Percentiles rank a stretch among this genome's conserved stretches.
Conservation (phyloP, 2,797 vertebrate genomes). For the Etheostoma perlongum region DNA sequence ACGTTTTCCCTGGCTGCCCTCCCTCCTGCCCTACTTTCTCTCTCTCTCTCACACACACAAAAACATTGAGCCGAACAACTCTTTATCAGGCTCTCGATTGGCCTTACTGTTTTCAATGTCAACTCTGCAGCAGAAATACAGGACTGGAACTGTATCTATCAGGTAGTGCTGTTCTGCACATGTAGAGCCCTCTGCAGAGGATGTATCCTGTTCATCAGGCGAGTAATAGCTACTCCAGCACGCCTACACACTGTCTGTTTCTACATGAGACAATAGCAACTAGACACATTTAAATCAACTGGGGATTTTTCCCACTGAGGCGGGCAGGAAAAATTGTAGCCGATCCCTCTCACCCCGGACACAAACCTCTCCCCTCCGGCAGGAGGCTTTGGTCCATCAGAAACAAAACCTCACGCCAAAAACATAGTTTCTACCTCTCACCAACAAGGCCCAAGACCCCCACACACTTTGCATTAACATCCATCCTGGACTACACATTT, state of each 20-base stretch:
- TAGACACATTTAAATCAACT: slow-evolving; percentile 23
- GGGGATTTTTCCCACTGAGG: too few relatives aligned
- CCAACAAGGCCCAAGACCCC: too few relatives aligned
- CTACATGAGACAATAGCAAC: slow-evolving; percentile 54
- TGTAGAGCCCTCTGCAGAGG: slow-evolving; percentile 34
- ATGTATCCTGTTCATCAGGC: slow-evolving; percentile 53
- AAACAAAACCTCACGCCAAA: too few relatives aligned
- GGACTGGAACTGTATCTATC: neutral
- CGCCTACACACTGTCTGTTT: slow-evolving; percentile 65
- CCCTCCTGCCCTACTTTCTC: slow-evolving; percentile 8
- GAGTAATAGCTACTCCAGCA: slow-evolving; percentile 55
- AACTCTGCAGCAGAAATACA: slow-evolving; percentile 5
- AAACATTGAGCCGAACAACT: slow-evolving; percentile 11
- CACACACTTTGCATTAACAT: too few relatives aligned
- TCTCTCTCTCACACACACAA: slow-evolving; percentile 4
- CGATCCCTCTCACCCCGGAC: too few relatives aligned
- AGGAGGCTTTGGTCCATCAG: too few relatives aligned
- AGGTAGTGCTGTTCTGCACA: slow-evolving; percentile 19
- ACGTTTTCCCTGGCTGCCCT: slow-evolving; percentile 45
- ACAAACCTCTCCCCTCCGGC: too few relatives aligned
- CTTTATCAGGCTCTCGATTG: slow-evolving; percentile 14
- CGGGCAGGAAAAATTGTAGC: too few relatives aligned
- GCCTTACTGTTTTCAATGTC: slow-evolving; percentile 7
- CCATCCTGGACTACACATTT: too few relatives aligned
- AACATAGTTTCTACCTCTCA: too few relatives aligned